Base-by-base conservation (phyloP, 2,797 vertebrate species). In the Todus mexicanus region DNA sequence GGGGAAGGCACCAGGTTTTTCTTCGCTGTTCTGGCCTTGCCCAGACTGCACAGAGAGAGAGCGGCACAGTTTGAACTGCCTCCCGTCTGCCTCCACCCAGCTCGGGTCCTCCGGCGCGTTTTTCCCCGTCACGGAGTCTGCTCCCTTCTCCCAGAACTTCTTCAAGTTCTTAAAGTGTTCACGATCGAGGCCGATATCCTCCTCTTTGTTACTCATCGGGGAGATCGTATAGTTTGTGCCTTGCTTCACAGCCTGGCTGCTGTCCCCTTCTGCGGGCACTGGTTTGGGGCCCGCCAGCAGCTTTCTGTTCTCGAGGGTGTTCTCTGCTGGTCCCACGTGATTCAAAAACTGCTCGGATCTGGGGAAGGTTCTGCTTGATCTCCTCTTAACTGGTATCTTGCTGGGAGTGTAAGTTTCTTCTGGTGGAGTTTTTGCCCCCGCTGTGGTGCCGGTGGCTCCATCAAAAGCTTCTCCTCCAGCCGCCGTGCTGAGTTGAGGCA, bases 111-210 rank as follows among this genome's bases (percentile, higher is more conserved):
- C 45, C 0, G 4, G 84, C 21, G 19, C 1, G 3, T 35, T 59
- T 29, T 63, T 84, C 4, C 8, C 77, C 3, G 26, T 25, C 40
- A 37, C 50, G 4, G 61, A 38, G 11, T 96, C 96, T 5, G 94
- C 94, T 69, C 94, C 97, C 72, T 96, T 97, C 93, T 98, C 97
- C 97, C 97, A 98, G 25, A 98, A 98, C 54, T 87, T 92, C 91
- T 90, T 97, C 87, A 97, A 9, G 84, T 72, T 97, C 85, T 83
- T 96, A 92, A 98, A 98, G 43, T 91, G 97, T 7, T 92, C 96
- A 2, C 61, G 94, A 51, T 97, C 45, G 0, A 97, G 61, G 31
- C 93, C 73, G 0, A 90, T 87, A 16, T 95, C 97, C 50, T 97
- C 96, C 33, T 97, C 97, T 66, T 66, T 97, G 54, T 54, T 94